phyloP scores from a whole-genome alignment of 2,888 invertebrate genomes.

The Pyrrhia umbra region DNA sequence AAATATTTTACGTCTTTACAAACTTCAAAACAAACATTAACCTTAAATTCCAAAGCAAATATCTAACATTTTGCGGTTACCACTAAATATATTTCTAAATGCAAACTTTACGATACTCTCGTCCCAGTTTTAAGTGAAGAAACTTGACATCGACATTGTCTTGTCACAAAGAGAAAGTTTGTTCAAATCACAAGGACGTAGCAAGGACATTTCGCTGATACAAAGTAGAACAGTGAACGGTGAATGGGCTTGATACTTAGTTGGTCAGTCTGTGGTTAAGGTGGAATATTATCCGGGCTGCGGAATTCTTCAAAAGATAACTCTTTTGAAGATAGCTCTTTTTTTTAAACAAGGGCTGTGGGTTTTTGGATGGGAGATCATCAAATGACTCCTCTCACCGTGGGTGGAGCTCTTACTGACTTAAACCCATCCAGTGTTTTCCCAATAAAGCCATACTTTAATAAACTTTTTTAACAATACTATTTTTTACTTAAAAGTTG shows the following conservation, averaged over 20 bases:
- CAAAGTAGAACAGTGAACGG: constrained; percentile 20
- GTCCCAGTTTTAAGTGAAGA: constrained; percentile 37
- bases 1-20: too few species aligned
- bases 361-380: too few species aligned
- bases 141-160: constrained; percentile 50
- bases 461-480: too few species aligned
- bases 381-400: too few species aligned
- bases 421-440: too few species aligned
- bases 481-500: too few species aligned
- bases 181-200: constrained; percentile 34
- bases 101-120: constrained; percentile 42
- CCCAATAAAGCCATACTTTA: too few species aligned
- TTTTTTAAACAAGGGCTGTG: too few species aligned
- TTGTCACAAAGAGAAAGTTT: constrained; percentile 44
- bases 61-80: constrained; percentile 19
- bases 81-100: constrained; percentile 32
- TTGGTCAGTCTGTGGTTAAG: constrained; percentile 34
- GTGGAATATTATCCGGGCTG: not conserved
- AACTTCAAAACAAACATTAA: not conserved
- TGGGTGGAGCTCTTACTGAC: too few species aligned
- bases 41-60: constrained; percentile 10
- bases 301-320: too few species aligned
- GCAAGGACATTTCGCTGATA: constrained; percentile 21
- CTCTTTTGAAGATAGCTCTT: too few species aligned
- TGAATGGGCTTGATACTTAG: constrained; percentile 19